phyloP scores from a whole-genome alignment of 1,140 invertebrate species.

The Cherax destructor region DNA sequence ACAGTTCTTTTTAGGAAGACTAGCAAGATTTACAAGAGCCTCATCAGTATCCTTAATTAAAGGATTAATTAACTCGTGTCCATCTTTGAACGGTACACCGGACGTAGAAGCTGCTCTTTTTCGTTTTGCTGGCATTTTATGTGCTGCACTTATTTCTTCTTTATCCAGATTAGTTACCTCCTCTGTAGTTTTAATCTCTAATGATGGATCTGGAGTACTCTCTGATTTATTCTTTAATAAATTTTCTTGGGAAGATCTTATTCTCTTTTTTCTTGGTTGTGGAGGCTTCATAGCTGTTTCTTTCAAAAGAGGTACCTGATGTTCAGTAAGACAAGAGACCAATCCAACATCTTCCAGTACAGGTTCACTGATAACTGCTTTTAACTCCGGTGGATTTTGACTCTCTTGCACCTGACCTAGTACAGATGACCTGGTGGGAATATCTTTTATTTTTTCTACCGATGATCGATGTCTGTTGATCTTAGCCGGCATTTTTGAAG shows the following conservation, averaged over 20 bases:
- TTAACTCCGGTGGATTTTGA: conserved; percentile 1
- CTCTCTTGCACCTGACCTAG: not conserved
- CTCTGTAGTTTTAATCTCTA: not conserved
- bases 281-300: not conserved
- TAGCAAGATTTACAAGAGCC: not conserved
- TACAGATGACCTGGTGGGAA: conserved; percentile 19
- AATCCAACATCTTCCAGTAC: not conserved
- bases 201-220: not conserved
- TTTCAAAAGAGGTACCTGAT: conserved; percentile 15
- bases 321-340: not conserved
- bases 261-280: conserved; percentile 33
- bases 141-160: not conserved
- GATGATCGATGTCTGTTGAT: conserved; percentile 30
- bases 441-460: conserved; percentile 39
- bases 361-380: conserved; percentile 1
- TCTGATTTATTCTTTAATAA: not conserved
- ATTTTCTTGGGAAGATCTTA: not conserved
- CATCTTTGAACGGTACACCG: not conserved
- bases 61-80: not conserved
- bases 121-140: conserved; percentile 45
- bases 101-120: conserved; percentile 41
- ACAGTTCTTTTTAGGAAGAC: conserved; percentile 19
- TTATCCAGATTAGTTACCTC: not conserved
- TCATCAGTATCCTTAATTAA: not conserved
- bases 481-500: conserved; percentile 2